A percentile compares a stretch with the other conserved stretches of the same genome.
These are phyloP conservation scores for Denticeps clupeoides DNA, from an alignment of 2,797 vertebrate genomes.

Conservation along the genomic window DNA sequence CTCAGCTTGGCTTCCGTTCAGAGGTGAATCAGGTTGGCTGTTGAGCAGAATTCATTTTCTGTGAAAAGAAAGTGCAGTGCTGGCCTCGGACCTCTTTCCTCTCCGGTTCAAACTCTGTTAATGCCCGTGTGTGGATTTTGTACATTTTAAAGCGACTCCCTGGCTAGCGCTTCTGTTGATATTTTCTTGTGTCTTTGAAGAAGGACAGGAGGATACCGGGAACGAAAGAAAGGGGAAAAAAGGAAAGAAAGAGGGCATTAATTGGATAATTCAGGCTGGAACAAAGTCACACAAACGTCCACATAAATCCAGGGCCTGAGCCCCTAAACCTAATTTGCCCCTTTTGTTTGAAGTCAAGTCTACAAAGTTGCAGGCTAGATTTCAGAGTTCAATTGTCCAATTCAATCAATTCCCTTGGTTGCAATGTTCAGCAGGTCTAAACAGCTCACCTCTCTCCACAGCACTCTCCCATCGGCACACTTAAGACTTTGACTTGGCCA, in stretches of 20 bases:
- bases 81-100: not conserved
- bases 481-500: no score
- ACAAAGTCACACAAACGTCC: conserved; percentile 27
- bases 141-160: not conserved
- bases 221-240: no score
- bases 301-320: conserved; percentile 20
- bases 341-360: not conserved
- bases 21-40: no score
- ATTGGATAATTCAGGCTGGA: conserved; percentile 37
- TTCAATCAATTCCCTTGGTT: not conserved
- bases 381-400: not conserved
- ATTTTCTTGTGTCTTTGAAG: not conserved
- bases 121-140: not conserved
- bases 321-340: not conserved
- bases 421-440: no score
- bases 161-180: not conserved
- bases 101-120: not conserved
- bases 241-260: no score
- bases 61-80: not conserved
- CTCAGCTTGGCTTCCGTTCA: not conserved
- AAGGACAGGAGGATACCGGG: no score
- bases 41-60: conserved; percentile 6
- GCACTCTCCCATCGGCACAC: no score
- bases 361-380: not conserved
- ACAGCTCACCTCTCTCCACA: no score